Conservation (phyloP, 2,888 invertebrate genomes). For the Mythimna impura region DNA sequence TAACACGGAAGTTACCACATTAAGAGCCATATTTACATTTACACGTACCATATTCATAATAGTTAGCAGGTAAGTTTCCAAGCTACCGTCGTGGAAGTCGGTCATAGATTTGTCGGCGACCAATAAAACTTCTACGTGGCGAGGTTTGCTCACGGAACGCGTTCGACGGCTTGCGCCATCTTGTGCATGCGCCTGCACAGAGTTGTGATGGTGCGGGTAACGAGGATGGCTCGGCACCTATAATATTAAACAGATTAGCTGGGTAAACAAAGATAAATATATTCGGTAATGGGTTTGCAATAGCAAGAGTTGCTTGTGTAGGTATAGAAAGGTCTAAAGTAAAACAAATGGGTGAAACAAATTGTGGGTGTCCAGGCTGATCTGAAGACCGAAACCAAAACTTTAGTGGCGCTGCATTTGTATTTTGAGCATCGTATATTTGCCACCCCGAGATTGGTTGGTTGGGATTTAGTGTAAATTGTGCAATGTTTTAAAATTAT, state of each 20-base stretch:
- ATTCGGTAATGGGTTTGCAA: background rate
- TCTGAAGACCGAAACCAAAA: background rate
- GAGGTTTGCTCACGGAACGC: constrained; percentile 93
- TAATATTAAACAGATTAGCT: constrained; percentile 31
- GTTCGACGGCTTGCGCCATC: constrained; percentile 70
- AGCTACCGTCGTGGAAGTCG: constrained; percentile 95
- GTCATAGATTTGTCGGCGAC: constrained; percentile 97
- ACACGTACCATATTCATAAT: constrained; percentile 96
- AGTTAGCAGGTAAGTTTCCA: constrained; percentile 96
- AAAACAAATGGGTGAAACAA: constrained; percentile 10
- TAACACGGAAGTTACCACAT: constrained; percentile 25
- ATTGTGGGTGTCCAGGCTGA: background rate
- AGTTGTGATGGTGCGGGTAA: constrained; percentile 74
- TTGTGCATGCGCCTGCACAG: constrained; percentile 57
- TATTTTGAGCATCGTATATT: background rate
- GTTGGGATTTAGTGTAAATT: background rate
- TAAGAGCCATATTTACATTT: constrained; percentile 10
- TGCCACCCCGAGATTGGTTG: background rate
- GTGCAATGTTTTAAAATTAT: background rate
- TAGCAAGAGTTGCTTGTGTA: constrained; percentile 4
- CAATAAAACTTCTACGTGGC: constrained; percentile 96
- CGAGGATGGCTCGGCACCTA: constrained; percentile 72
- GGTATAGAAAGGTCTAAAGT: background rate
- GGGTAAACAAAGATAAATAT: constrained; percentile 17
- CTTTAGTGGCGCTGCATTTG: too few relatives aligned